These are phyloP conservation scores for Pristionchus arcanus DNA, from an alignment of 2,888 invertebrate genomes.

Conservation along the genomic window DNA sequence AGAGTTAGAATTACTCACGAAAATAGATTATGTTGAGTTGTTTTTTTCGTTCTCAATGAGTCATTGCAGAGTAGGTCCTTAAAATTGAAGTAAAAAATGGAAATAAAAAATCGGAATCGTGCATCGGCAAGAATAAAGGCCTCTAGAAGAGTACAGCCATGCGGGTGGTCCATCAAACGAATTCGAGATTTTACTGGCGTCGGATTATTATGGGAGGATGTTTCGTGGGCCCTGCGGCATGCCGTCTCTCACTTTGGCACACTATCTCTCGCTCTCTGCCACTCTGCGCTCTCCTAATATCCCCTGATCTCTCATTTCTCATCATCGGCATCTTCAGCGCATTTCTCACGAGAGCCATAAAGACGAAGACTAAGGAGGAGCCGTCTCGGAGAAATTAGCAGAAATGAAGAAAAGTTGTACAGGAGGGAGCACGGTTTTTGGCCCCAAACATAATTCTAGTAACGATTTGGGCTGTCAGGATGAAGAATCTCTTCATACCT, in stretches of 20 bases:
- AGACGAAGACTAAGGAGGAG: not conserved
- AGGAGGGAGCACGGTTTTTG: not conserved
- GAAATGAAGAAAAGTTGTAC: not conserved
- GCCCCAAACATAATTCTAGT: no score
- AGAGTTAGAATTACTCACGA: no score
- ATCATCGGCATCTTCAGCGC: not conserved
- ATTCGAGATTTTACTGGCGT: constrained; percentile 39
- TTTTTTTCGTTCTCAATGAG: no score
- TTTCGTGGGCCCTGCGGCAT: constrained; percentile 7
- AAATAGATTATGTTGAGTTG: no score
- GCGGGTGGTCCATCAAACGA: not conserved
- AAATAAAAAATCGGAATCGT: no score
- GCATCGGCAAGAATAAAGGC: not conserved
- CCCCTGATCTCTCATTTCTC: constrained; percentile 2
- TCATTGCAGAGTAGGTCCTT: no score
- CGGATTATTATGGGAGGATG: constrained; percentile 35
- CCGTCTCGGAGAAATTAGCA: not conserved
- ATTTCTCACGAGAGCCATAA: constrained; percentile 46
- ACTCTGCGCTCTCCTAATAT: not conserved
- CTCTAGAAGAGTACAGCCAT: not conserved
- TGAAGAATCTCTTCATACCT: no score
- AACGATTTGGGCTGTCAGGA: no score
- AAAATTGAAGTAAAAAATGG: no score
- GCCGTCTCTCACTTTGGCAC: not conserved
- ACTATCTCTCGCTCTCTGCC: not conserved